phyloP scores from a whole-genome alignment of 2,797 vertebrate genomes.

The Podargus strigoides region DNA sequence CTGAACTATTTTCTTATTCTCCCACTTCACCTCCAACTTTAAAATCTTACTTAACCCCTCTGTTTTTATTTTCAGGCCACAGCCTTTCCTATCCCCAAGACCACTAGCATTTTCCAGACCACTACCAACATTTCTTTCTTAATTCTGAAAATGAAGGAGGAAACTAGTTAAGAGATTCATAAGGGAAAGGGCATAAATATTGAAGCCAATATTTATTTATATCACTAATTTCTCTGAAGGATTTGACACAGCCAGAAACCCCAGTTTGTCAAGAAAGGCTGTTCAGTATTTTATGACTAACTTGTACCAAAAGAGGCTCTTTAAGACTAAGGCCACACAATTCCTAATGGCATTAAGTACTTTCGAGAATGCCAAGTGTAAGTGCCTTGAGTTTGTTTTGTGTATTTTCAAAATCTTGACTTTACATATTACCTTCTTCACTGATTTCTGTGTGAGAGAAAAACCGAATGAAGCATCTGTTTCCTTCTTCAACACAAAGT shows the following conservation, averaged over 20 bases:
- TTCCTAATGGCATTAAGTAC: not conserved
- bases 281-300: too few species aligned
- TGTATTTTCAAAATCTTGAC: not conserved
- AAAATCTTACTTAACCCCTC: not conserved
- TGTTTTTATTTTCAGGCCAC: not conserved
- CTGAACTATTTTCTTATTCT: not conserved
- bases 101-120: not conserved
- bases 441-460: not conserved
- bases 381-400: not conserved
- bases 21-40: not conserved
- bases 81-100: not conserved
- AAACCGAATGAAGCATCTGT: not conserved
- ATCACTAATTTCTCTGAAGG: not conserved
- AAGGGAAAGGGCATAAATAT: not conserved
- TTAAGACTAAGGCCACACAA: not conserved
- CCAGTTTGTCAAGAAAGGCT: not conserved
- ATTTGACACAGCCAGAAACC: not conserved
- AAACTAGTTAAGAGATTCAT: not conserved
- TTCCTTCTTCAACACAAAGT: not conserved
- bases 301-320: not conserved
- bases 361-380: not conserved
- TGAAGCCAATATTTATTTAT: not conserved
- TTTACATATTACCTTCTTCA: not conserved
- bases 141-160: not conserved
- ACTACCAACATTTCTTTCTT: not conserved